Conservation (phyloP, 1,140 invertebrate species). For the Trichoplusia ni region DNA sequence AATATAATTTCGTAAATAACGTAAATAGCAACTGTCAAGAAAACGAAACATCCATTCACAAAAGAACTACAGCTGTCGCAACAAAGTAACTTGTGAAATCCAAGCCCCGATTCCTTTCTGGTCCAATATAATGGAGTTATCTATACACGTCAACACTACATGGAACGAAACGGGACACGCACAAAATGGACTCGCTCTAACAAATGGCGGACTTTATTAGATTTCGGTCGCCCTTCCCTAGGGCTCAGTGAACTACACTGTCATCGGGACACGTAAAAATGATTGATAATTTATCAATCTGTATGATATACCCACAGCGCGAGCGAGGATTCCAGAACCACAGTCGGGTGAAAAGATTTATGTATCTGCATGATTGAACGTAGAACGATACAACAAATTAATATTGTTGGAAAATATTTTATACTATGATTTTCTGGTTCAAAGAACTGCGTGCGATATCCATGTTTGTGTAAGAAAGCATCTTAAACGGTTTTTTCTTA, state of each 20-base stretch:
- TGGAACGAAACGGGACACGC: constrained; percentile 7
- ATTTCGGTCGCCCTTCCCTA: constrained; percentile 21
- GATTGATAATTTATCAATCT: constrained; percentile 31
- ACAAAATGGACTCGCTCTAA: constrained; percentile 20
- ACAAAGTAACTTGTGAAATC: constrained; percentile 13
- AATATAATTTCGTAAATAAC: no score
- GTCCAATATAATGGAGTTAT: constrained; percentile 29
- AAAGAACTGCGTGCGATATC: not conserved
- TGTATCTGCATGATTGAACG: not conserved
- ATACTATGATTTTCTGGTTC: not conserved
- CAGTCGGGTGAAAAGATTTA: constrained; percentile 1
- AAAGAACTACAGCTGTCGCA: no score
- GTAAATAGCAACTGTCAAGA: not conserved
- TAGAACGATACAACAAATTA: no score
- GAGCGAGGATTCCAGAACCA: not conserved
- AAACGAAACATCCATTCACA: not conserved
- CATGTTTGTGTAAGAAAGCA: not conserved
- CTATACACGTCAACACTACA: constrained; percentile 17
- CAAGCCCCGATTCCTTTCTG: constrained; percentile 4
- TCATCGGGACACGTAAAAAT: constrained; percentile 14
- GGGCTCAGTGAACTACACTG: not conserved
- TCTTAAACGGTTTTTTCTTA: not conserved
- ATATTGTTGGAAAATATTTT: constrained; percentile 2
- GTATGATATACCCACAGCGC: not conserved
- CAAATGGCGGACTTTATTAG: constrained; percentile 34